Evolutionary conservation across 2,888 invertebrate genomes (phyloP).

Genomic region (Barypeithes pellucidus): DNA sequence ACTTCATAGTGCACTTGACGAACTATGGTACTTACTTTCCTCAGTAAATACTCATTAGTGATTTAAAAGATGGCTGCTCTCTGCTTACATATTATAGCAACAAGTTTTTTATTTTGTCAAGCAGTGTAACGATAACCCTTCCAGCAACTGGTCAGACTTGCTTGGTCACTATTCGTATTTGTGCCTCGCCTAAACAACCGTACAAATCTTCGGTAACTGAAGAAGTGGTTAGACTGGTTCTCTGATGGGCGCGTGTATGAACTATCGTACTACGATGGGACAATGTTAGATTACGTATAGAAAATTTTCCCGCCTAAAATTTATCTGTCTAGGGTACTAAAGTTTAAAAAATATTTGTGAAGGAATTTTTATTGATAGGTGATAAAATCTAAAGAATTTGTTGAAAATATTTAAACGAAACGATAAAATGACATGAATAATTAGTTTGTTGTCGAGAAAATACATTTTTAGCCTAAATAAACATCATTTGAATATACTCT

Average conservation of each 20-base stretch:
- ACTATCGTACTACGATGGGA: constrained; percentile 18
- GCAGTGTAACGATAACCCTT: constrained; percentile 19
- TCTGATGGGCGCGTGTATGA: constrained; percentile 38
- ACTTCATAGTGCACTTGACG: too few relatives aligned
- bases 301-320: constrained; percentile 14
- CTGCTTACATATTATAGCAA: too few relatives aligned
- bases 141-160: constrained; percentile 15
- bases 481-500: too few relatives aligned
- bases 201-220: constrained; percentile 7
- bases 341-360: neutral
- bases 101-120: neutral
- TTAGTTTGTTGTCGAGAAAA: too few relatives aligned
- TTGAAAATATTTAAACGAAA: too few relatives aligned
- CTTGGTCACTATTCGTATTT: constrained; percentile 21
- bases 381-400: neutral
- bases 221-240: constrained; percentile 44
- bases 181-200: constrained; percentile 23
- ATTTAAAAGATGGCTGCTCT: too few relatives aligned
- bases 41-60: too few relatives aligned
- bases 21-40: too few relatives aligned
- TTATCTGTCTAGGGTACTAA: neutral
- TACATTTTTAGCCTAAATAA: too few relatives aligned
- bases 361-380: neutral
- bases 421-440: too few relatives aligned
- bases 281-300: neutral